Base-by-base conservation (phyloP, 1,140 invertebrate genomes). In the Eriocheir sinensis region DNA sequence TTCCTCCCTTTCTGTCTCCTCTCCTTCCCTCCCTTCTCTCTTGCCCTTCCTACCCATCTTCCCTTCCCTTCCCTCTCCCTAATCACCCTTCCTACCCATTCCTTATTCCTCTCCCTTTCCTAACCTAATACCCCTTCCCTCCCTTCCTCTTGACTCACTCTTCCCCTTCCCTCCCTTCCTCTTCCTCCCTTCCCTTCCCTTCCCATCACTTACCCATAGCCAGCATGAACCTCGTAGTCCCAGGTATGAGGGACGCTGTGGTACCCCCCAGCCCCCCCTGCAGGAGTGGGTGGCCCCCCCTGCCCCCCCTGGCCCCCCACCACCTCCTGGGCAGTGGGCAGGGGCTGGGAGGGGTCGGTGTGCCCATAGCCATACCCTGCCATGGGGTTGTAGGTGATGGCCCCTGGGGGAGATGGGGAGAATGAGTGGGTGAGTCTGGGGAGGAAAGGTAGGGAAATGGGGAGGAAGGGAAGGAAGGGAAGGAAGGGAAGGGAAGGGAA, bases 381-480 rank as follows among this genome's bases (percentile, higher is more conserved):
- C 93, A 94, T 95, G 27, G 95, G 93, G 44, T 79, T 94, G 93
- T 95, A 95, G 12, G 95, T 95, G 38, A 95, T 93, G n/a, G 94
- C 95, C 15, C 95, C 95, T 95, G 91, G 30, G 89, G 41, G 12
- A 34, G 60, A 27, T 6, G 72, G 30, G 34, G 6, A 72, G 53
- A 40, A 44, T 36, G 27, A 88, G 3, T 60, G 6, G 34, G 34
- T 32, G 30, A 81, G 40, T 72, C 2, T 21, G 2, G 21, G 53
- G 2, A 72, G 53, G 6, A n/a, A n/a, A n/a, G n/a, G n/a, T n/a
- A n/a, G n/a, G n/a, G n/a, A n/a, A n/a, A n/a, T n/a, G n/a, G n/a
- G n/a, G n/a, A n/a, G n/a, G n/a, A n/a, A n/a, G 44, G 15, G 4
- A 48, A 48, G 15, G 4, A 48, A 48, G 21, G 27, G 9, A 21